Evolutionary conservation across 2,113 vertebrate genomes (phyloP).

Genomic region (Anarhynchus alexandrinus): DNA sequence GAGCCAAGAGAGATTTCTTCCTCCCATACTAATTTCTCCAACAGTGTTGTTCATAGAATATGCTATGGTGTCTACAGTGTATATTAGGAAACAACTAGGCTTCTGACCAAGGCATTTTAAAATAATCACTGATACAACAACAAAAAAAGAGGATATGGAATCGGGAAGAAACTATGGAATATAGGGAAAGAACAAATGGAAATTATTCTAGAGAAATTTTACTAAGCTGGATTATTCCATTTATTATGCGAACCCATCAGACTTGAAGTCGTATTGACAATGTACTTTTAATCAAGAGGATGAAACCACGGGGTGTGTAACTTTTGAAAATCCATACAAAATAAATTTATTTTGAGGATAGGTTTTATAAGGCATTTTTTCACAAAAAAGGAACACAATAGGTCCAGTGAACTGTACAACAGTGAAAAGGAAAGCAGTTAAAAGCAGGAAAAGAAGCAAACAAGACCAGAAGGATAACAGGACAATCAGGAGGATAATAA

Average conservation of each 20-base stretch:
- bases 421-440: neutral
- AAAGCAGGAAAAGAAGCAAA: neutral
- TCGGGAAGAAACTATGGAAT: neutral
- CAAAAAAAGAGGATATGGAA: neutral
- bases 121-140: neutral
- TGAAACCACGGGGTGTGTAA: rapidly evolving
- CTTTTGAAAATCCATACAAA: neutral
- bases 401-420: neutral
- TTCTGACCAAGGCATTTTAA: neutral
- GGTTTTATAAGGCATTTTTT: neutral
- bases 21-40: neutral
- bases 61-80: rapidly evolving
- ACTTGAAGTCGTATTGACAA: neutral
- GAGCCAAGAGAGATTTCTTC: neutral
- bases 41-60: neutral
- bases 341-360: neutral
- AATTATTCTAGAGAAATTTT: neutral
- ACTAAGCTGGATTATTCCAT: neutral
- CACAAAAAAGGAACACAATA: neutral
- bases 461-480: neutral
- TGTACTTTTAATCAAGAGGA: neutral
- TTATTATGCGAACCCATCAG: neutral
- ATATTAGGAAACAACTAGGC: neutral
- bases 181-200: neutral
- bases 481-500: neutral